Percentiles rank a stretch among this genome's conserved stretches.
Evolutionary conservation across 2,888 invertebrate genomes (phyloP).

Genomic region (Drosophila birchii): DNA sequence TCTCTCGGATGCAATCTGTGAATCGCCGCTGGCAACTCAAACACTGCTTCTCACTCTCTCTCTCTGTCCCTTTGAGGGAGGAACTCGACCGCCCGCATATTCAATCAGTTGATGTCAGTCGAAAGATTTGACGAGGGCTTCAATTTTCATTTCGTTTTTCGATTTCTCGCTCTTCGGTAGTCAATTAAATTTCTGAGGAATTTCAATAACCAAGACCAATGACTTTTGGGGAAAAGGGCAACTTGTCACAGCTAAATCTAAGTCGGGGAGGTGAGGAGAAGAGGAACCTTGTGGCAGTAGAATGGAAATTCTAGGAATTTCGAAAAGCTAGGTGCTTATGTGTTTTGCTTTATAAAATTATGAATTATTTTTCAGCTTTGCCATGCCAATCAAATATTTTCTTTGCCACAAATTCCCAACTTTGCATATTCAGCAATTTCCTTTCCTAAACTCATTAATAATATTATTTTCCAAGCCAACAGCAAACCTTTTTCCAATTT

Average conservation of each 20-base stretch:
- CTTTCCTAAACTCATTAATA: constrained; percentile 24
- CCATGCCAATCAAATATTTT: background rate
- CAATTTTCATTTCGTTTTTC: constrained; percentile 29
- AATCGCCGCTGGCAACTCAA: constrained; percentile 31
- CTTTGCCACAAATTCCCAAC: background rate
- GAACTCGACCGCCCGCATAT: constrained; percentile 60
- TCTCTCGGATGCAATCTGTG: constrained; percentile 44
- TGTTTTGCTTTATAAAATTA: background rate
- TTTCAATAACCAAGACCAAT: constrained; percentile 35
- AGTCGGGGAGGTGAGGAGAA: background rate
- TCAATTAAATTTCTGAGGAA: constrained; percentile 63
- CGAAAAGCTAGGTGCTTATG: background rate
- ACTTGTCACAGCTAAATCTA: constrained; percentile 17
- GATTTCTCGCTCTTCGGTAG: constrained; percentile 49
- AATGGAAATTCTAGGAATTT: constrained; percentile 6
- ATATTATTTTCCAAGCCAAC: constrained; percentile 31
- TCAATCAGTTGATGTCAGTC: constrained; percentile 68
- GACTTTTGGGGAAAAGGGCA: constrained; percentile 4
- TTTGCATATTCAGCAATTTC: background rate
- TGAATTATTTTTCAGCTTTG: background rate
- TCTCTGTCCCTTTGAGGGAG: background rate
- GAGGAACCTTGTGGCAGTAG: background rate
- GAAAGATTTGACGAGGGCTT: constrained; percentile 56
- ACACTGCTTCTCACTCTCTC: constrained; percentile 9
- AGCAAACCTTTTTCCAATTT: constrained; percentile 17